Percentiles rank a stretch among this genome's conserved stretches.
These are phyloP conservation scores for Malthinus flaveolus DNA, from an alignment of 2,888 invertebrate genomes.

Conservation along the genomic window DNA sequence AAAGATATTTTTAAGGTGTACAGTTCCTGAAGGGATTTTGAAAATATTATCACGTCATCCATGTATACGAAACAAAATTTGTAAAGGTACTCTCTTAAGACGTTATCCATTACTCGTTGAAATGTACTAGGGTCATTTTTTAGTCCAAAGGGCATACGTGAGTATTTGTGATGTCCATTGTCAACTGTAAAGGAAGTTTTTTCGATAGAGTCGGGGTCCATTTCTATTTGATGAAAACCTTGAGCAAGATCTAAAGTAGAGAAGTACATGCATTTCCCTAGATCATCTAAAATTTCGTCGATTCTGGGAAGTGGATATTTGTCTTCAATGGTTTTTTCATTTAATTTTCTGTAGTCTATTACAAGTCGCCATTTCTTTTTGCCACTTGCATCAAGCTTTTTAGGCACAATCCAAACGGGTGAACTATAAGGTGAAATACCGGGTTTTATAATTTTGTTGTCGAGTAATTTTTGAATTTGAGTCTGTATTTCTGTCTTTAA, in stretches of 20 bases:
- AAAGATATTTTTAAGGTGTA: slow-evolving; percentile 2
- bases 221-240: slow-evolving; percentile 37
- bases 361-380: slow-evolving; percentile 9
- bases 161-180: slow-evolving; percentile 4
- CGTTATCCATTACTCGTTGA: background rate
- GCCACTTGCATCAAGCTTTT: slow-evolving; percentile 2
- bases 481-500: background rate
- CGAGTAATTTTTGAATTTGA: too few relatives aligned
- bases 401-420: too few relatives aligned
- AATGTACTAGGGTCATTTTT: slow-evolving; percentile 4
- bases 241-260: slow-evolving; percentile 32
- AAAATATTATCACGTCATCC: slow-evolving; percentile 6
- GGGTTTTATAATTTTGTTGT: too few relatives aligned
- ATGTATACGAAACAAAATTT: slow-evolving; percentile 4
- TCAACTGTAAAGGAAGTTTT: slow-evolving; percentile 44
- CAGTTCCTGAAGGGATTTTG: background rate
- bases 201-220: slow-evolving; percentile 31
- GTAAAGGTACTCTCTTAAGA: background rate
- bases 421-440: slow-evolving; percentile 8
- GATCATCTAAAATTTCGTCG: slow-evolving; percentile 30
- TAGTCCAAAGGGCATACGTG: slow-evolving; percentile 1
- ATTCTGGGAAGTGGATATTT: slow-evolving; percentile 32
- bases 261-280: too few relatives aligned
- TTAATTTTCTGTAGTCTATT: slow-evolving; percentile 6
- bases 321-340: slow-evolving; percentile 29